Base-by-base conservation (phyloP, 2,113 vertebrate genomes). In the Entomyzon cyanotis region DNA sequence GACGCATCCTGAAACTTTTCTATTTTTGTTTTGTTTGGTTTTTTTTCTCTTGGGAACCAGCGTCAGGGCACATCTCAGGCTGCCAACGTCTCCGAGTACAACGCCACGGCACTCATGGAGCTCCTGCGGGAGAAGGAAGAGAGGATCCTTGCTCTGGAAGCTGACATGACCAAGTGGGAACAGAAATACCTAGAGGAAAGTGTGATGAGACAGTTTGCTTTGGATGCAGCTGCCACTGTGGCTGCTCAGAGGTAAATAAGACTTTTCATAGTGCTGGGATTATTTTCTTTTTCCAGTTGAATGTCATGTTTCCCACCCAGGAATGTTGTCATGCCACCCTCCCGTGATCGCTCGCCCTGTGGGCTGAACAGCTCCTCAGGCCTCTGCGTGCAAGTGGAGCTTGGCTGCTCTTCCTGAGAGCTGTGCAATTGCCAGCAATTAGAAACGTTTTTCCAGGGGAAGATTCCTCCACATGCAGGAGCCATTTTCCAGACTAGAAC, bases 111-210 rank as follows among this genome's bases (percentile, higher is more conserved):
- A 0, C 98, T 99, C 22, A 99, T 99, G 99, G 99, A 99, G 62
- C 98, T 99, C n/a, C 98, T 99, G 50, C 97, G 99, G 0, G 99
- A 99, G 97, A 99, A 99, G 93, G 99, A 99, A 23, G 99, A 99
- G 86, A 97, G 99, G 42, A 99, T 99, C 90, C 98, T 99, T 50
- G 99, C 99, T 44, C 97, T 99, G 96, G 99, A 99, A 97, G 99
- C 99, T 4, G 99, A 99, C 97, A 99, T 99, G 99, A 99, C 99
- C 77, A 99, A 99, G 94, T 99, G 99, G 99, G 99, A 99, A 59
- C 99, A 99, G 97, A 99, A 99, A 30, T 99, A 99, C 94, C 97
- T 99, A 96, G 99, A 99, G 95, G 99, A 99, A 96, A 99, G 99
- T 2, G 99, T 99, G 93, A 99, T 99, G 99, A 98, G 99, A 85